These are phyloP conservation scores for Epistrophe grossulariae DNA, from an alignment of 2,888 invertebrate genomes.

Conservation along the genomic window DNA sequence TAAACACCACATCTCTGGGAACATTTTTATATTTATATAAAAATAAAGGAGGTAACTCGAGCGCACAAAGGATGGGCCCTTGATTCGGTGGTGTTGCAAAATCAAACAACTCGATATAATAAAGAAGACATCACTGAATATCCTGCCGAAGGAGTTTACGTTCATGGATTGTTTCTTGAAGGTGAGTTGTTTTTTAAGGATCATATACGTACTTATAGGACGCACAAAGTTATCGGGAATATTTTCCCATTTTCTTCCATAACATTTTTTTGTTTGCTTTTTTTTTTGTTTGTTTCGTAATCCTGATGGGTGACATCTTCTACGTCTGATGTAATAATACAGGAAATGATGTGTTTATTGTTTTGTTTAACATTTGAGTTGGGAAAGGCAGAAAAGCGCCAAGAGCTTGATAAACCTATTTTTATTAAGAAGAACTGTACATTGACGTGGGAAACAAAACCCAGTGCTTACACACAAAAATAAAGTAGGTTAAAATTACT, in stretches of 20 bases:
- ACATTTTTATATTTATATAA: neutral
- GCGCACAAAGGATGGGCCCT: constrained; percentile 99
- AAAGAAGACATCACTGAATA: constrained; percentile 96
- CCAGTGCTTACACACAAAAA: neutral
- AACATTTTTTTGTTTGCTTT: neutral
- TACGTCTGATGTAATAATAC: too few species aligned
- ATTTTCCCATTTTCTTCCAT: neutral
- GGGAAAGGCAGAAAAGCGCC: neutral
- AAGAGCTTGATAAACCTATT: constrained; percentile 12
- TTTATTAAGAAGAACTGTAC: constrained; percentile 4
- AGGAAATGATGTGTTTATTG: constrained; percentile 55
- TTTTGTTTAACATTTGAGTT: constrained; percentile 46
- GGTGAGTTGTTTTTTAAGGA: constrained; percentile 85
- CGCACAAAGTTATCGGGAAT: constrained; percentile 22
- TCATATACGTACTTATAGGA: too few species aligned
- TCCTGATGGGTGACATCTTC: constrained; percentile 9
- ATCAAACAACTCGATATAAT: constrained; percentile 93
- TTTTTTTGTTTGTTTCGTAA: neutral
- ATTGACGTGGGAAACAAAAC: constrained; percentile 38
- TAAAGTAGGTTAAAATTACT: neutral
- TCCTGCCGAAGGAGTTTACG: constrained; percentile 95
- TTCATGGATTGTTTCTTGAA: constrained; percentile 96
- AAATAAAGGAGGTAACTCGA: constrained; percentile 93
- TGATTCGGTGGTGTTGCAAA: constrained; percentile 97
- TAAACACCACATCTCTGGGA: neutral